Percentiles rank a stretch among this genome's conserved stretches.
Evolutionary conservation across 1,140 invertebrate species (phyloP).

Genomic region (Drosophila pruinosa): DNA sequence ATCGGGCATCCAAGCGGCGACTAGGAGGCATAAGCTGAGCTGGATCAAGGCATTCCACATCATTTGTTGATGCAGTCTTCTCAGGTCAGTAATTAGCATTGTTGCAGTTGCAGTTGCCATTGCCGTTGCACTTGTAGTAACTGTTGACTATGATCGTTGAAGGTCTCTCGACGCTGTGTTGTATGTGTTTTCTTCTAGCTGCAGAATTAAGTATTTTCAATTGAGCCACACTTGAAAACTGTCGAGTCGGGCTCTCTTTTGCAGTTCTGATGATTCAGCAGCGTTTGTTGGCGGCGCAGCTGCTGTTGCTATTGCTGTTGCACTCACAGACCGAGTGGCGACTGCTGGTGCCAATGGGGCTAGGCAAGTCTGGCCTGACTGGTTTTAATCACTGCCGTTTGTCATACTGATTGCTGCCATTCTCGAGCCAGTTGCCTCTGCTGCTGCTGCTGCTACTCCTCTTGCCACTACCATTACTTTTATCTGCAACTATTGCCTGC

Average conservation of each 20-base stretch:
- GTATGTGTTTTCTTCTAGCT: slow-evolving; percentile 23
- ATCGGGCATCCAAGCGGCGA: slow-evolving; percentile 78
- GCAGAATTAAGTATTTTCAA: slow-evolving; percentile 51
- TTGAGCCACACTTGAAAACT: slow-evolving; percentile 51
- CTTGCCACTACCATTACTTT: slow-evolving; percentile 37
- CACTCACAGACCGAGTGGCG: slow-evolving; percentile 24
- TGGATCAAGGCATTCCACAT: slow-evolving; percentile 9
- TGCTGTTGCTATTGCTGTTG: slow-evolving; percentile 17
- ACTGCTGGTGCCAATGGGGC: slow-evolving; percentile 56
- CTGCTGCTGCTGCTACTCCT: slow-evolving; percentile 33
- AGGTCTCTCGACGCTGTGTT: slow-evolving; percentile 46
- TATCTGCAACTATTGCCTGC: slow-evolving; percentile 21
- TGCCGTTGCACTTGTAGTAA: too few species aligned
- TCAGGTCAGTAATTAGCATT: slow-evolving; percentile 46
- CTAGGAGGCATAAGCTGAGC: slow-evolving; percentile 8
- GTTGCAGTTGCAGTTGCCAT: slow-evolving; percentile 13
- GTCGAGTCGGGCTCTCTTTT: slow-evolving; percentile 26
- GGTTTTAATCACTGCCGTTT: slow-evolving; percentile 76
- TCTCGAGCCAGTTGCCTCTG: slow-evolving; percentile 55
- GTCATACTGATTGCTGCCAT: slow-evolving; percentile 72
- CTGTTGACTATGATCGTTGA: slow-evolving; percentile 45
- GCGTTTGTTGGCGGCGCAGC: slow-evolving; percentile 24
- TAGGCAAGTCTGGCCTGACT: slow-evolving; percentile 63
- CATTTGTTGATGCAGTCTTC: slow-evolving; percentile 15
- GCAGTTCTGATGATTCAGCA: slow-evolving; percentile 51